phyloP scores from a whole-genome alignment of 2,888 invertebrate species.

The Phrixothrix hirtus region DNA sequence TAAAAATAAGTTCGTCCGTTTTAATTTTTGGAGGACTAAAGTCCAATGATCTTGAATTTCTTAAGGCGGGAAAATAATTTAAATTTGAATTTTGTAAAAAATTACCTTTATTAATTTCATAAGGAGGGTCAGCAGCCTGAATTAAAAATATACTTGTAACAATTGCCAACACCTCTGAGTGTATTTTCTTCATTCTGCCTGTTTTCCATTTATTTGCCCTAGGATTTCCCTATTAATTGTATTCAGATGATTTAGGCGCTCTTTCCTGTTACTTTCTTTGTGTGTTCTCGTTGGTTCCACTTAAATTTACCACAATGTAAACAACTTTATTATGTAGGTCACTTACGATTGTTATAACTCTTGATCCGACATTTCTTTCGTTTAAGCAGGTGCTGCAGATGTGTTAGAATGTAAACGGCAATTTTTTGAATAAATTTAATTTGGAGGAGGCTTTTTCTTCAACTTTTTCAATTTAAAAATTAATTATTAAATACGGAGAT shows the following conservation, averaged over 20 bases:
- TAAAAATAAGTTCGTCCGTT: slow-evolving; percentile 7
- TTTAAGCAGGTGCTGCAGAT: slow-evolving; percentile 1
- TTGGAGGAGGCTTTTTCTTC: too few relatives aligned
- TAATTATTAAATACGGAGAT: too few relatives aligned
- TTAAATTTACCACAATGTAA: too few relatives aligned
- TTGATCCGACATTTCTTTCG: too few relatives aligned
- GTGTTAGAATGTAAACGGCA: too few relatives aligned
- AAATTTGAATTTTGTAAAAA: slow-evolving; percentile 32
- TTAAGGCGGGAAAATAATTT: background rate
- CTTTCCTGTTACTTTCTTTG: slow-evolving; percentile 26
- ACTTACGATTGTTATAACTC: slow-evolving; percentile 15
- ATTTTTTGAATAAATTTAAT: too few relatives aligned
- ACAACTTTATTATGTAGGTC: slow-evolving; percentile 24
- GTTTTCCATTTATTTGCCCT: slow-evolving; percentile 41
- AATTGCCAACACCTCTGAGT: slow-evolving; percentile 52
- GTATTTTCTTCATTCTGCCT: slow-evolving; percentile 54
- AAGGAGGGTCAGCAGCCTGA: slow-evolving; percentile 54
- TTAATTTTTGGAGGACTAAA: slow-evolving; percentile 8
- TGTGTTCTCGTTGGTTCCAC: too few relatives aligned
- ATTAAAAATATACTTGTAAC: slow-evolving; percentile 54
- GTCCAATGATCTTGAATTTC: slow-evolving; percentile 5
- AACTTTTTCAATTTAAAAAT: too few relatives aligned
- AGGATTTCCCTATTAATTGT: too few relatives aligned
- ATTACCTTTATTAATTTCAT: slow-evolving; percentile 40
- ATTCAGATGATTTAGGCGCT: too few relatives aligned